phyloP scores from a whole-genome alignment of 2,888 invertebrate species.

The Pyralis farinalis region DNA sequence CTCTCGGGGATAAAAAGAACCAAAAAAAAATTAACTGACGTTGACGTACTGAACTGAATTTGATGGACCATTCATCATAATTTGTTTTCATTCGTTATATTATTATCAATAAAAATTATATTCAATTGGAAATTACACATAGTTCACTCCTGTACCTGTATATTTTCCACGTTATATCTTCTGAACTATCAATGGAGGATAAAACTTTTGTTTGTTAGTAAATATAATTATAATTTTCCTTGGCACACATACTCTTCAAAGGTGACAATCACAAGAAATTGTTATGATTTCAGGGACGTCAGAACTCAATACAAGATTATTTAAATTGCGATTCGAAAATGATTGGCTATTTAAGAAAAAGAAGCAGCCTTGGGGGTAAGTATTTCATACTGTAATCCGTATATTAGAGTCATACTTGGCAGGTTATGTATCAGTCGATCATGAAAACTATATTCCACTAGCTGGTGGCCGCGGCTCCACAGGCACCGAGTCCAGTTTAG shows the following conservation, averaged over 20 bases:
- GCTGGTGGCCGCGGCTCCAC: too few species aligned
- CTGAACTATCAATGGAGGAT: conserved; percentile 42
- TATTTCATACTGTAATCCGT: conserved; percentile 6
- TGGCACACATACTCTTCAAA: neutral
- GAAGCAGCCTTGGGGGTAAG: conserved; percentile 73
- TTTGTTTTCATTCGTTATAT: too few species aligned
- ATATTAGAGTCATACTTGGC: conserved; percentile 3
- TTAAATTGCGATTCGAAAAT: conserved; percentile 61
- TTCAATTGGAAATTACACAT: too few species aligned
- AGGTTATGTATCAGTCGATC: neutral
- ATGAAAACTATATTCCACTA: too few species aligned
- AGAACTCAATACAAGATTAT: conserved; percentile 54
- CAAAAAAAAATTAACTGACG: too few species aligned
- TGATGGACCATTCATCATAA: too few species aligned
- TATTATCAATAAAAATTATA: too few species aligned
- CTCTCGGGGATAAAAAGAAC: too few species aligned
- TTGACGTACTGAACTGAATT: too few species aligned
- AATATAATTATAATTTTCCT: conserved; percentile 7
- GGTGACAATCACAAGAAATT: neutral
- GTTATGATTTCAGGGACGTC: conserved; percentile 56
- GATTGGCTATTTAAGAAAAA: conserved; percentile 67
- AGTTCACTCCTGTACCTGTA: too few species aligned
- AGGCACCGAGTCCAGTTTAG: too few species aligned
- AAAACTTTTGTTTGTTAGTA: conserved; percentile 58
- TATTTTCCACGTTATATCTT: conserved; percentile 16